Base-by-base conservation (phyloP, 37 sponge, comb jelly and placozoan species). In the Beroe ovata region DNA sequence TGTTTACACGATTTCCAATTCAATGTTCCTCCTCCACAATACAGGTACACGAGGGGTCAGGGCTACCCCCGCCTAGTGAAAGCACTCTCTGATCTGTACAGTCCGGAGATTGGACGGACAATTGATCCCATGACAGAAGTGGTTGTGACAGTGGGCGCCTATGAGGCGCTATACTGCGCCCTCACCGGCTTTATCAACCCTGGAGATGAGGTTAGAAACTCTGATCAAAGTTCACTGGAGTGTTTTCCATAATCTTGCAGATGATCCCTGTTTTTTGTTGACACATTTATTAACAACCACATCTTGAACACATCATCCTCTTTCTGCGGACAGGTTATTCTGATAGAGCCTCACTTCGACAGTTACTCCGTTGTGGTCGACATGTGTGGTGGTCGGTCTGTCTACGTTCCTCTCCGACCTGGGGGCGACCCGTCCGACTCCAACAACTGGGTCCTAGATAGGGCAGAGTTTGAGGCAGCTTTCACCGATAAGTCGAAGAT, bases 321-420 rank as follows among this genome's bases (percentile, higher is more conserved):
- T n/a, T n/a, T n/a, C n/a, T n/a, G n/a, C n/a, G n/a, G n/a, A 14
- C 88, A 96, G 96, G 94, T 96, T 35, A 90, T 96, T n/a, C 38
- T 98, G 64, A 64, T 98, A 19, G 99, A 98, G 88, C 99, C 99
- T 33, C 96, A 95, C 92, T 96, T 95, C 60, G 96, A 96, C 84
- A 96, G 96, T 64, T 96, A 98, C 88, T 32, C 88, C 29, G 92
- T 94, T 35, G 93, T 94, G 92, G 91, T 90, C 30, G 91, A 90
- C 39, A 89, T 95, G 64, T 88, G 92, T 61, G 94, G 95, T 32
- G 96, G 92, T 0, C 94, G 61, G 22, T 33, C 90, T 18, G 91
- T 91, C 14, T 94, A 47, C 88, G 92, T 98, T 29, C 95, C 99
- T 29, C 94, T 98, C 29, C 71, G 94, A 89, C 92, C 92, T 28